phyloP scores from a whole-genome alignment of 2,113 vertebrate genomes.

The Polypterus senegalus region DNA sequence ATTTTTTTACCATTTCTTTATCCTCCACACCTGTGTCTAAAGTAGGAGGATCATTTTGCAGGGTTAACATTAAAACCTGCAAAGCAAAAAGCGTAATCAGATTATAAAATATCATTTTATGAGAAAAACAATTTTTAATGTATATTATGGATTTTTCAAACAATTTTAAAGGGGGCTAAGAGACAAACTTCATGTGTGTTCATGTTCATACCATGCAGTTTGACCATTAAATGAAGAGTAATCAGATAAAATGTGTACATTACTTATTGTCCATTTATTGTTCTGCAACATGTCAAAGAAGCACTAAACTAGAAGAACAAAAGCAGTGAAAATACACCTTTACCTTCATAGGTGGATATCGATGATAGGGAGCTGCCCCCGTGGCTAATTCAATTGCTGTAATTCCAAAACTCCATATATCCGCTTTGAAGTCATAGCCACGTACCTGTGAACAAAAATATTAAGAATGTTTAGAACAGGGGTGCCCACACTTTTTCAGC shows the following conservation, averaged over 20 bases:
- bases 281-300: no score
- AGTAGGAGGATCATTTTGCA: constrained; percentile 92
- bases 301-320: no score
- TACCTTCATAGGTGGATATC: constrained; percentile 98
- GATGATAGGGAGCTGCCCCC: constrained; percentile 92
- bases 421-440: constrained; percentile 98
- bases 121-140: no score
- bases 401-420: constrained; percentile 98
- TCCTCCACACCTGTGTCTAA: constrained; percentile 92
- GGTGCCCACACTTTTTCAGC: no score
- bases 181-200: no score
- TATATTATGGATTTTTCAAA: no score
- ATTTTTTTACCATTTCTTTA: constrained; percentile 93
- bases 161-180: no score
- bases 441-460: constrained; percentile 59
- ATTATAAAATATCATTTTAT: background rate
- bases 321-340: constrained; percentile 16
- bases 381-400: constrained; percentile 94
- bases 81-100: constrained; percentile 19
- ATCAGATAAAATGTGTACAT: no score
- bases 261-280: no score
- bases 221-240: no score
- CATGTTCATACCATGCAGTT: no score
- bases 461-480: no score
- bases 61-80: constrained; percentile 93